These are phyloP conservation scores for Pangasius krempfi DNA, from an alignment of 2,797 vertebrate species.

Conservation along the genomic window DNA sequence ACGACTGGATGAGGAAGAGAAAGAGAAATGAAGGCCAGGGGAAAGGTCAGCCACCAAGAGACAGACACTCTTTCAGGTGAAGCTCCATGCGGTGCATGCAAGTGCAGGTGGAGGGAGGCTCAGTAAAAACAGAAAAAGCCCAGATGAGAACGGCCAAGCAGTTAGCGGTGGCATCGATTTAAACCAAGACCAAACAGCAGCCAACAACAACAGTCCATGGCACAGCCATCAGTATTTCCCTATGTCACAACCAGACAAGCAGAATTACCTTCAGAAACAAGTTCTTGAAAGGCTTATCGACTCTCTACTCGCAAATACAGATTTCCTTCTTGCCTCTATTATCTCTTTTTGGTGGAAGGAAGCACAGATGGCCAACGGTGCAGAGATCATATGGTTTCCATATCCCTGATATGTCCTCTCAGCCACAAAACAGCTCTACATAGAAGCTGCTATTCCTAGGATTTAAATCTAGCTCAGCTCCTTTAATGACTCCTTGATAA, in stretches of 20 bases:
- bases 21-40: conserved; percentile 27
- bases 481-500: not conserved
- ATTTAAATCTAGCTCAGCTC: not conserved
- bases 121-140: conserved; percentile 30
- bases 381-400: conserved; percentile 51
- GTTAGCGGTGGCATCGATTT: conserved; percentile 66
- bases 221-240: conserved; percentile 69
- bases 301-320: conserved; percentile 60
- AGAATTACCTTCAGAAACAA: conserved; percentile 76
- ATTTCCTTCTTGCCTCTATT: conserved; percentile 65
- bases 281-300: conserved; percentile 44
- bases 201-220: conserved; percentile 69
- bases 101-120: conserved; percentile 25
- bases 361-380: conserved; percentile 46
- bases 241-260: conserved; percentile 77
- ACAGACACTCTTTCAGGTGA: conserved; percentile 48
- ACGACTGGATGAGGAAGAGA: conserved; percentile 36
- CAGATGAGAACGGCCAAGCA: conserved; percentile 45
- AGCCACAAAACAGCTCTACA: conserved; percentile 37
- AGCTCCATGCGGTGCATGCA: conserved; percentile 64
- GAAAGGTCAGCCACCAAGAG: conserved; percentile 56
- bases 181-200: conserved; percentile 48
- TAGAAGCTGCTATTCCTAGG: conserved; percentile 19
- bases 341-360: conserved; percentile 49
- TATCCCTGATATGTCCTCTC: conserved; percentile 44